Evolutionary conservation across 2,113 vertebrate genomes (phyloP), one percentile per base, ranked within the genome.

Genomic region (Cheirogaleus medius): DNA sequence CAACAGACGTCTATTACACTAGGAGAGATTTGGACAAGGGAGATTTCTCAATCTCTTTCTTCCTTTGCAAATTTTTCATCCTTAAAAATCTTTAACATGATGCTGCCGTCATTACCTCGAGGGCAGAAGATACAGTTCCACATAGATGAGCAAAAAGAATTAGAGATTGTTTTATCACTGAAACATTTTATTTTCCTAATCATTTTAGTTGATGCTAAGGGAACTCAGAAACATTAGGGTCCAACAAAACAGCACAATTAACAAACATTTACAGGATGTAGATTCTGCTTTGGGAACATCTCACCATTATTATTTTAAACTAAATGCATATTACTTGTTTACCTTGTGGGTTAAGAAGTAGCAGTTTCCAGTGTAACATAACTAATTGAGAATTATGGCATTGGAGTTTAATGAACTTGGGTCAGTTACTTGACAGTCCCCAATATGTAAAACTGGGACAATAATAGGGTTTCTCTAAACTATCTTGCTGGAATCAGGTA

Each of bases 1-100:
- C 29, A 21, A 76, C n/a, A 94, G 44, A 85, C 8, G 10, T 52
- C 4, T 71, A 66, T 82, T 94, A 85, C 3, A 73, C 58, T 39
- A 89, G 34, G 37, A 95, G 37, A 52, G 27, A 73, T 73, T 14
- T 56, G 18, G 27, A 68, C 76, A 66, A 73, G 47, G 18, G 42
- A 66, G 12, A 92, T 10, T 92, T 85, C 17, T 66, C 58, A 88
- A 34, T 60, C 17, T 82, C 27, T 80, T 68, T 60, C 49, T 77
- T 77, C 66, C 66, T 90, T 91, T 86, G 44, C 68, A 95, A 91
- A 87, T n/a, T 74, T 60, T 86, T 78, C 29, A 23, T 93, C 49
- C 7, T 73, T 49, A 69, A n/a, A 94, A 87, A 76, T 69, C 66
- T 21, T 91, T 63, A 89, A 54, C 13, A 73, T 76, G 88, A 74